Evolutionary conservation across 2,113 vertebrate species (phyloP).

Genomic region (Nipponia nippon): DNA sequence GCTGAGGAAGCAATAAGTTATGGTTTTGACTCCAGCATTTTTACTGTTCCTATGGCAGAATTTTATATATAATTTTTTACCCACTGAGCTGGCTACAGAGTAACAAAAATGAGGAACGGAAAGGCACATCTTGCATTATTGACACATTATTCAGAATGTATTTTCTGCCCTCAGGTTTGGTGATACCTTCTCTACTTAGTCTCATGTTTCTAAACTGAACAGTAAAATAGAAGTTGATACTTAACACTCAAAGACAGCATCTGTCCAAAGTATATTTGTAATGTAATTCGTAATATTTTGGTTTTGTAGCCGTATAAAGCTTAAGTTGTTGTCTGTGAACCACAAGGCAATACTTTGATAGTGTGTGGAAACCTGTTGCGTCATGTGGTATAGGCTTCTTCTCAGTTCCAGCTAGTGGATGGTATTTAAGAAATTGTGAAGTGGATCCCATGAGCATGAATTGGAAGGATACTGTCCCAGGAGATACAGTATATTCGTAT

Average conservation of each 20-base stretch:
- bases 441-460: neutral
- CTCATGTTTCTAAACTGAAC: neutral
- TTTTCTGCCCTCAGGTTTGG: neutral
- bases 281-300: neutral
- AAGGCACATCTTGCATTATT: neutral
- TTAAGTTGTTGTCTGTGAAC: neutral
- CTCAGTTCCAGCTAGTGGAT: neutral
- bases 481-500: neutral
- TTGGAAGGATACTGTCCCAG: neutral
- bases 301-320: neutral
- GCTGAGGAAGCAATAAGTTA: neutral
- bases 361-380: neutral
- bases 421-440: neutral
- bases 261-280: neutral
- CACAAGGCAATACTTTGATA: neutral
- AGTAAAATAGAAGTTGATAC: neutral
- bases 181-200: neutral
- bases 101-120: neutral
- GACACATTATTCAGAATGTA: neutral
- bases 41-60: neutral
- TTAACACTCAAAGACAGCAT: neutral
- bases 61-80: neutral
- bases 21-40: neutral
- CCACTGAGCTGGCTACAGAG: neutral
- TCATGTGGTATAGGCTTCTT: neutral